These are phyloP conservation scores for Eristalinus sepulchralis DNA, from an alignment of 2,888 invertebrate species.

Conservation along the genomic window DNA sequence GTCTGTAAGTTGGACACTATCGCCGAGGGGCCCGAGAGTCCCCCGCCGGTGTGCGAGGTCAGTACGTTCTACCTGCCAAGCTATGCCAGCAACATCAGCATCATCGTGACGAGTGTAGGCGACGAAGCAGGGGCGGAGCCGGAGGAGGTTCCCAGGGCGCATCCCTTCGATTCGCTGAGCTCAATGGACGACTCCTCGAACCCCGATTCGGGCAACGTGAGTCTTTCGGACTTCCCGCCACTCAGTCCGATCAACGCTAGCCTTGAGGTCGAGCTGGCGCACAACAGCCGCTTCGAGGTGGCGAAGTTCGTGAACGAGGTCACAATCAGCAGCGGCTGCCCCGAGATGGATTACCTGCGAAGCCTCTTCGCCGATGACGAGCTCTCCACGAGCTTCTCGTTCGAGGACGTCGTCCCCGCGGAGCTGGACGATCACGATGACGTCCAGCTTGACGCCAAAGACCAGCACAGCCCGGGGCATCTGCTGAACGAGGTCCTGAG, in stretches of 20 bases:
- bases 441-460: slow-evolving; percentile 21
- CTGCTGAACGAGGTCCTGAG: slow-evolving; percentile 61
- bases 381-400: slow-evolving; percentile 52
- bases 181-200: slow-evolving; percentile 78
- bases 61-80: slow-evolving; percentile 72
- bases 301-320: slow-evolving; percentile 77
- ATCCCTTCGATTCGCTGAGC: slow-evolving; percentile 77
- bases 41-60: slow-evolving; percentile 8
- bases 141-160: neutral
- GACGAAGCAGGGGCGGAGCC: neutral
- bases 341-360: slow-evolving; percentile 47
- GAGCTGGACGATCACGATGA: slow-evolving; percentile 1
- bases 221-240: slow-evolving; percentile 78
- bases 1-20: slow-evolving; percentile 78
- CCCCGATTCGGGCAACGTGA: slow-evolving; percentile 80
- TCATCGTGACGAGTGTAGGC: slow-evolving; percentile 74
- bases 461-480: slow-evolving; percentile 58
- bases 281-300: slow-evolving; percentile 78
- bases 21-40: slow-evolving; percentile 63
- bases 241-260: slow-evolving; percentile 74
- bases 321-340: slow-evolving; percentile 70
- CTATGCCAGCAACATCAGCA: slow-evolving; percentile 78
- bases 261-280: slow-evolving; percentile 76
- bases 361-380: slow-evolving; percentile 48
- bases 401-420: slow-evolving; percentile 26